A percentile compares a stretch with the other conserved stretches of the same genome.
Evolutionary conservation across 2,113 vertebrate species (phyloP).

Genomic region (Eclectus roratus): DNA sequence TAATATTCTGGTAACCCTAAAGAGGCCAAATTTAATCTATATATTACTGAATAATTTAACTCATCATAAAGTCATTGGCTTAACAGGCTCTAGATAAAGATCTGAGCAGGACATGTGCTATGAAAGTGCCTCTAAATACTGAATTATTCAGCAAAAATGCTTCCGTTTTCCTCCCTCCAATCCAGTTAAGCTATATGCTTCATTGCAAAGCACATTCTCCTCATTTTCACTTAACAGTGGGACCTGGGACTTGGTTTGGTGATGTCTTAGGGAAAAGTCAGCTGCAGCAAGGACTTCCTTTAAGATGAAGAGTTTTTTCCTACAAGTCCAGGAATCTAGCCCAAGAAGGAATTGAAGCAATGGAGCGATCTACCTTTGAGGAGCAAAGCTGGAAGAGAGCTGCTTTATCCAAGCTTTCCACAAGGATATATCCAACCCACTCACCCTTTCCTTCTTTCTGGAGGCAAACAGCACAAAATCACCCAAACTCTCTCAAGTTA

Average conservation of each 20-base stretch:
- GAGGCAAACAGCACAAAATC: background rate
- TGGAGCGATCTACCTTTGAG: background rate
- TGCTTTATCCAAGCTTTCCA: background rate
- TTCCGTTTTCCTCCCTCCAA: background rate
- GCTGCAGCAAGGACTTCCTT: background rate
- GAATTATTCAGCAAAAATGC: background rate
- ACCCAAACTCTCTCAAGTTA: background rate
- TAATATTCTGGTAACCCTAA: background rate
- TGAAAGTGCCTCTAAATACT: background rate
- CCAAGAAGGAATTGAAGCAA: background rate
- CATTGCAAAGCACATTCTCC: background rate
- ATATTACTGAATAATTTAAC: background rate
- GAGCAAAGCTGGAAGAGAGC: background rate
- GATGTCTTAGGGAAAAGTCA: background rate
- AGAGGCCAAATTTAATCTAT: background rate
- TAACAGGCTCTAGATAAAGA: background rate
- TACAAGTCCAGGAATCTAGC: background rate
- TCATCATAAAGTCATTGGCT: background rate
- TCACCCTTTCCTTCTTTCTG: background rate
- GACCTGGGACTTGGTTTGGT: background rate
- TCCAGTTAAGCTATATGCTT: background rate
- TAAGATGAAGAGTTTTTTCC: background rate
- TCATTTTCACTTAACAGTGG: rapidly evolving
- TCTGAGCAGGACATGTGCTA: background rate
- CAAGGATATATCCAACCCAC: rapidly evolving